Percentiles rank a stretch among this genome's conserved stretches.
These are phyloP conservation scores for Parotia lawesii DNA, from an alignment of 2,113 vertebrate species.

Conservation along the genomic window DNA sequence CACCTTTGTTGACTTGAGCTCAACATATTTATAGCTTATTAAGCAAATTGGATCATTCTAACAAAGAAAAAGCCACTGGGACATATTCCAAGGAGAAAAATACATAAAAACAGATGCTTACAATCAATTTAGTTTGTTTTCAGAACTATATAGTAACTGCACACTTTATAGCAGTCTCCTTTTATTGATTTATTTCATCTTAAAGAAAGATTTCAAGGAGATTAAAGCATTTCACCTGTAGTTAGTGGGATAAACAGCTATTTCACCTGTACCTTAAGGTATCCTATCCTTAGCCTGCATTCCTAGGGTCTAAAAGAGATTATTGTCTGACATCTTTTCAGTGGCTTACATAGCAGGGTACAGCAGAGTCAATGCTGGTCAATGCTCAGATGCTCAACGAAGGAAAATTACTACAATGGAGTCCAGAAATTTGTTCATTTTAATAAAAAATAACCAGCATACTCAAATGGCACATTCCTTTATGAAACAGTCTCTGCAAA, in stretches of 20 bases:
- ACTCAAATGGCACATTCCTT: constrained; percentile 29
- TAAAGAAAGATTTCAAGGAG: constrained; percentile 14
- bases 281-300: neutral
- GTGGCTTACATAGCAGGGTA: neutral
- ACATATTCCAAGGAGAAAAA: constrained; percentile 38
- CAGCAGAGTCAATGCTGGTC: neutral
- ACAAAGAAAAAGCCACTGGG: constrained; percentile 44
- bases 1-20: constrained; percentile 52
- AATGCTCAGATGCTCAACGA: rapidly evolving
- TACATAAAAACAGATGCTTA: constrained; percentile 31
- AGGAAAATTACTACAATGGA: neutral
- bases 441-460: constrained; percentile 1
- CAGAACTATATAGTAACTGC: neutral
- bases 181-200: constrained; percentile 36
- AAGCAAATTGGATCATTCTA: constrained; percentile 46
- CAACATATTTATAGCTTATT: constrained; percentile 59
- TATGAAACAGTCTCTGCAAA: constrained; percentile 7
- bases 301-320: neutral
- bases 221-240: neutral
- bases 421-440: neutral
- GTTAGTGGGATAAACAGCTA: neutral
- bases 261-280: neutral
- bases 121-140: constrained; percentile 45
- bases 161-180: neutral
- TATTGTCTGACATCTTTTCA: neutral